These are phyloP conservation scores for Montipora efflorescens DNA, from an alignment of 64 coral and sea anemone genomes.

Conservation along the genomic window DNA sequence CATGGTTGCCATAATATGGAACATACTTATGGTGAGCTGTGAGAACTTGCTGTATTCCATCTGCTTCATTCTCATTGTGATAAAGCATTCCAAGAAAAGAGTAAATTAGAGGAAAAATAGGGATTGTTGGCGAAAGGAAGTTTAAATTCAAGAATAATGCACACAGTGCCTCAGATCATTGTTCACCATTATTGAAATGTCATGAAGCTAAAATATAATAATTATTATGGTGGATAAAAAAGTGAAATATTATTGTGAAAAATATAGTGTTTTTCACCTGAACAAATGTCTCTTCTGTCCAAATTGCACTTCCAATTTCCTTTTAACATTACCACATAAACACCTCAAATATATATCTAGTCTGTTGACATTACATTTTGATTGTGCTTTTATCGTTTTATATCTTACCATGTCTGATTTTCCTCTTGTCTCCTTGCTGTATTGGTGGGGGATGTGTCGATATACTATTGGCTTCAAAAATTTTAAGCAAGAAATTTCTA, in stretches of 20 bases:
- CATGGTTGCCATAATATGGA: constrained; percentile 2
- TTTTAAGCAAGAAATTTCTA: constrained; percentile 45
- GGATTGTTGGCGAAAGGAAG: background rate
- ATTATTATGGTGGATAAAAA: too few relatives aligned
- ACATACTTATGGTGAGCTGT: constrained; percentile 37
- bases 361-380: background rate
- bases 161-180: too few relatives aligned
- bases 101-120: background rate
- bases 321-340: too few relatives aligned
- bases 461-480: constrained; percentile 27
- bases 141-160: too few relatives aligned
- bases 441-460: constrained; percentile 56
- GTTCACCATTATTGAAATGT: too few relatives aligned
- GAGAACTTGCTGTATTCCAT: constrained; percentile 61
- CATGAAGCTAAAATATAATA: too few relatives aligned
- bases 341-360: too few relatives aligned
- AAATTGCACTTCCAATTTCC: too few relatives aligned
- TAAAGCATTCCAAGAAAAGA: constrained; percentile 61
- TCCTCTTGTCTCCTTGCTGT: constrained; percentile 26
- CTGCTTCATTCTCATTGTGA: constrained; percentile 50
- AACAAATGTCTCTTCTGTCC: too few relatives aligned
- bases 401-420: constrained; percentile 57
- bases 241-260: too few relatives aligned
- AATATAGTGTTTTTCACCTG: too few relatives aligned
- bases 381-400: background rate